A percentile compares a stretch with the other conserved stretches of the same genome.
Evolutionary conservation across 2,797 vertebrate species (phyloP).

Genomic region (Onychomys torridus): DNA sequence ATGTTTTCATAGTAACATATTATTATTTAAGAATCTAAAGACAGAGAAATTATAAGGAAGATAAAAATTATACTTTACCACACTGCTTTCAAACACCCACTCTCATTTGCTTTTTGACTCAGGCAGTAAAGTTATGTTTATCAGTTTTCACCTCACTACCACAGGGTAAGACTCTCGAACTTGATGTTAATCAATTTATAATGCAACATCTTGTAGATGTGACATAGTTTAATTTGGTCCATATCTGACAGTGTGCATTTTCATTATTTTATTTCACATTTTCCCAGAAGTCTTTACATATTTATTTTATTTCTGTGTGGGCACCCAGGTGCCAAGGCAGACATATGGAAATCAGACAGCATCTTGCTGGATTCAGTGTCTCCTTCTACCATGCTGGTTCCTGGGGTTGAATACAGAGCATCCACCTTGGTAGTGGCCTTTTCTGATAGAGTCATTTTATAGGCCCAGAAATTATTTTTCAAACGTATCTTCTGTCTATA

Average conservation of each 20-base stretch:
- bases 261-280: conserved; percentile 9
- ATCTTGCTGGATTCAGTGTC: background rate
- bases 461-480: background rate
- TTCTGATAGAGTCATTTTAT: background rate
- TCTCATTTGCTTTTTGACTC: background rate
- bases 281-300: background rate
- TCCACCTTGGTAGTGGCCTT: background rate
- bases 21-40: conserved; percentile 3
- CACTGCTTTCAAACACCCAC: background rate
- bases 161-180: background rate
- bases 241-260: background rate
- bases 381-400: background rate
- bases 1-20: background rate
- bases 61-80: background rate
- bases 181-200: background rate
- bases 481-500: background rate
- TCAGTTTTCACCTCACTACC: background rate
- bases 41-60: conserved; percentile 1
- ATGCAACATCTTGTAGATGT: background rate
- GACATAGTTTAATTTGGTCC: background rate
- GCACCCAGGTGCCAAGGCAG: background rate
- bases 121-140: background rate
- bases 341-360: background rate
- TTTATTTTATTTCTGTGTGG: background rate
- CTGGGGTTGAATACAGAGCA: background rate